A percentile compares a stretch with the other conserved stretches of the same genome.
These are phyloP conservation scores for Zootoca vivipara DNA, from an alignment of 2,113 vertebrate species.

Conservation along the genomic window DNA sequence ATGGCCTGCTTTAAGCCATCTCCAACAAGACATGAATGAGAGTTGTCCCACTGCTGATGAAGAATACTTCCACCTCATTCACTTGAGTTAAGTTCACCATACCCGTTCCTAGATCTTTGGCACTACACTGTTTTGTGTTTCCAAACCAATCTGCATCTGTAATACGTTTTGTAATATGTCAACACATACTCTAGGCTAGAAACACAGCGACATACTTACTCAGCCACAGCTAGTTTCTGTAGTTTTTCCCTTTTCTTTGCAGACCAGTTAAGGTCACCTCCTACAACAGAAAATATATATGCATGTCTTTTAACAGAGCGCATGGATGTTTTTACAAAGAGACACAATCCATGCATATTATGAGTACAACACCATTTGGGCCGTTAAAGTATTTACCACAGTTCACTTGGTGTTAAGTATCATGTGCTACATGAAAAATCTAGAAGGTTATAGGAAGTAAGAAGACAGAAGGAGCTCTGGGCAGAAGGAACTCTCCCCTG, in stretches of 20 bases:
- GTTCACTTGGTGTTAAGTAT: no score
- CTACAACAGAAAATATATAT: conserved; percentile 67
- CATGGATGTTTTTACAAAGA: neutral
- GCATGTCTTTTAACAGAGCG: neutral
- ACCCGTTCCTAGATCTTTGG: neutral
- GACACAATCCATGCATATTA: neutral
- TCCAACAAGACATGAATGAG: neutral
- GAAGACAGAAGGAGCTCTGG: no score
- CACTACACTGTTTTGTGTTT: neutral
- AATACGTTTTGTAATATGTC: neutral
- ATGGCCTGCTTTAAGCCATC: neutral
- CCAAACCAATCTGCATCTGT: neutral
- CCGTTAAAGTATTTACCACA: neutral
- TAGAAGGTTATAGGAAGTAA: no score
- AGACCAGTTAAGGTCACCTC: conserved; percentile 90
- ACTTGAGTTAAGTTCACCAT: neutral
- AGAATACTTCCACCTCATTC: neutral
- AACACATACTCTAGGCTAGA: neutral
- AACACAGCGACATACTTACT: conserved; percentile 77
- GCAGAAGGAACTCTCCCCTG: no score
- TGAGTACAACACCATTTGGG: neutral
- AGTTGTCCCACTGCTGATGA: neutral
- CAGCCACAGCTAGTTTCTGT: conserved; percentile 78
- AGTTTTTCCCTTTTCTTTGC: conserved; percentile 82
- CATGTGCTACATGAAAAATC: no score